Evolutionary conservation across 2,113 vertebrate genomes (phyloP).

Genomic region (Pseudopipra pipra): DNA sequence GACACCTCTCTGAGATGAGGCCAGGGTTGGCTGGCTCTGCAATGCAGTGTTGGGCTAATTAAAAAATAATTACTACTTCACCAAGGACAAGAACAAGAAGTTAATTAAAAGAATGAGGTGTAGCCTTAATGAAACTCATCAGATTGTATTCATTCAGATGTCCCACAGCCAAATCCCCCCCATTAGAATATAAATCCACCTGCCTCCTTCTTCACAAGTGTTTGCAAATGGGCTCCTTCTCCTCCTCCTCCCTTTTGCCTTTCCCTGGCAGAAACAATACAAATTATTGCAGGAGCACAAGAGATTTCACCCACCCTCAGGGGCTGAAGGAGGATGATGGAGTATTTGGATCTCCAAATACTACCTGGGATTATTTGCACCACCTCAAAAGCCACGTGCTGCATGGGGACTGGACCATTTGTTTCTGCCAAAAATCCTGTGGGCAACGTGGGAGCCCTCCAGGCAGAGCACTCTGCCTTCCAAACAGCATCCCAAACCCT

Average conservation of each 20-base stretch:
- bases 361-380: neutral
- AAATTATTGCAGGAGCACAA: neutral
- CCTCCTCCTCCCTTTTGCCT: neutral
- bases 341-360: neutral
- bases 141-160: conserved; percentile 23
- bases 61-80: conserved; percentile 83
- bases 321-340: neutral
- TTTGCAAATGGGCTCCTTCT: neutral
- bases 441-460: neutral
- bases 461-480: neutral
- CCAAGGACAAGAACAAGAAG: conserved; percentile 81
- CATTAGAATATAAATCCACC: conserved; percentile 37
- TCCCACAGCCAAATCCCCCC: conserved; percentile 41
- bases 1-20: conserved; percentile 78
- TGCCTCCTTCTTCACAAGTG: neutral
- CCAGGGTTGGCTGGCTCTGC: conserved; percentile 71
- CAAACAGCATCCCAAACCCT: neutral
- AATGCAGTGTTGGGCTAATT: conserved; percentile 75
- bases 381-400: neutral
- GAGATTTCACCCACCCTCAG: neutral
- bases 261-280: neutral
- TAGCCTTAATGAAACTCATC: conserved; percentile 75
- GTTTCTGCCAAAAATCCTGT: neutral
- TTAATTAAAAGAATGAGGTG: conserved; percentile 81
- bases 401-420: accelerated